Conservation (phyloP, 2,888 invertebrate species). For the Himalopsyche anomala region DNA sequence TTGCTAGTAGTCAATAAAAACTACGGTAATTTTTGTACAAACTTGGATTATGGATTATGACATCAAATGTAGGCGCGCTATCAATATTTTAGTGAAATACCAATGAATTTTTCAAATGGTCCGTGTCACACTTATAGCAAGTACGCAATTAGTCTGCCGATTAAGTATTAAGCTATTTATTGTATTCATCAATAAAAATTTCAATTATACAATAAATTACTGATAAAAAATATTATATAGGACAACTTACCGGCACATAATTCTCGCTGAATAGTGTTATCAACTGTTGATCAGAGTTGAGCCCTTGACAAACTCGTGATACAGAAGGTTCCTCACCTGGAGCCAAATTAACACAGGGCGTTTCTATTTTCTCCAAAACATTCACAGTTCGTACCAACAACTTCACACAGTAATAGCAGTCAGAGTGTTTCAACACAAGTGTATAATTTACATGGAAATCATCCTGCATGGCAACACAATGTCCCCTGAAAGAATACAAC, state of each 20-base stretch:
- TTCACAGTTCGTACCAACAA: slow-evolving; percentile 91
- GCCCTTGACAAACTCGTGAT: slow-evolving; percentile 84
- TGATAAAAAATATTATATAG: background rate
- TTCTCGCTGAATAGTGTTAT: slow-evolving; percentile 93
- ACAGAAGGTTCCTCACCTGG: slow-evolving; percentile 82
- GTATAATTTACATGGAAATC: slow-evolving; percentile 90
- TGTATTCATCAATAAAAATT: too few species aligned
- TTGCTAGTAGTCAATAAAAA: too few species aligned
- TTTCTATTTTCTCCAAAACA: slow-evolving; percentile 91
- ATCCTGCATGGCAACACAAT: slow-evolving; percentile 84
- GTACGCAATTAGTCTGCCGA: too few species aligned
- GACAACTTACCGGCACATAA: slow-evolving; percentile 82
- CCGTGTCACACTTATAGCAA: too few species aligned
- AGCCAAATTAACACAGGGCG: slow-evolving; percentile 86
- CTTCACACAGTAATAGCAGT: slow-evolving; percentile 90
- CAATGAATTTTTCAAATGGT: too few species aligned
- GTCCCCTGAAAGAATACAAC: slow-evolving; percentile 75
- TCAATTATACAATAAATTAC: too few species aligned
- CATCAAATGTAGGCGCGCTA: too few species aligned
- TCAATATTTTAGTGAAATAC: too few species aligned
- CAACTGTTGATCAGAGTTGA: slow-evolving; percentile 87
- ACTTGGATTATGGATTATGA: too few species aligned
- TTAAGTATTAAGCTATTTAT: too few species aligned
- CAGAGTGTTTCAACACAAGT: slow-evolving; percentile 83
- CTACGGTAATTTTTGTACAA: too few species aligned